Base-by-base conservation (phyloP, 2,113 vertebrate genomes). In the Clarias magur region DNA sequence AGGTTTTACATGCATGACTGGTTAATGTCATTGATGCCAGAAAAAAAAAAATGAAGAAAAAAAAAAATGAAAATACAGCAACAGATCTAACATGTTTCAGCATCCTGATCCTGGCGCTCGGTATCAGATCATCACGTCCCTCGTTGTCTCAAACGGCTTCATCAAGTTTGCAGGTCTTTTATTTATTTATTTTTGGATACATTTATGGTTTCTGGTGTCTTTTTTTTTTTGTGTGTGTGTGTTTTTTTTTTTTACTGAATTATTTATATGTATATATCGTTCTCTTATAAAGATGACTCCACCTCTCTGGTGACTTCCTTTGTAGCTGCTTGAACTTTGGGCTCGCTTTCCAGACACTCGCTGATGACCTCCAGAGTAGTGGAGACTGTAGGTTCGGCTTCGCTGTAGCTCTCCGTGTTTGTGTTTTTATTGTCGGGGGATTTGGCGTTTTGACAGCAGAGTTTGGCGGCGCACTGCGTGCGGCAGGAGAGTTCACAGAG, bases 391-490 rank as follows among this genome's bases (percentile, higher is more conserved):
- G 92, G 92, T 42, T 92, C 86, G 10, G 93, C 82, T 76, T 82
- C 83, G 3, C 72, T 81, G 19, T n/a, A 68, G 3, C 25, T 27
- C 13, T 76, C 84, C 12, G 4, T 10, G 2, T 17, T 48, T 63
- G 94, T 95, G 42, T 94, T 95, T 21, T 93, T 94, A n/a, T 91
- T 75, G n/a, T 89, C 86, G 0, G 42, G 87, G 82, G 94, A 93
- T 88, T 97, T 96, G 2, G 83, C 85, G 0, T 95, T 80, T 84
- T 97, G 96, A 0, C 98, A 99, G 90, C 98, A 99, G 68, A 97
- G 96, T 93, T 99, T 99, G 89, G 97, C 93, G 25, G 98, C 98
- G 62, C 98, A 99, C 94, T 99, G 98, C 91, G 97, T 99, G 94
- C 96, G 96, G 93, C 98, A 99, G 88, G 98, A 97, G 12, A 99